These are phyloP conservation scores for Colletes collaris DNA, from an alignment of 2,888 invertebrate genomes.

Conservation along the genomic window DNA sequence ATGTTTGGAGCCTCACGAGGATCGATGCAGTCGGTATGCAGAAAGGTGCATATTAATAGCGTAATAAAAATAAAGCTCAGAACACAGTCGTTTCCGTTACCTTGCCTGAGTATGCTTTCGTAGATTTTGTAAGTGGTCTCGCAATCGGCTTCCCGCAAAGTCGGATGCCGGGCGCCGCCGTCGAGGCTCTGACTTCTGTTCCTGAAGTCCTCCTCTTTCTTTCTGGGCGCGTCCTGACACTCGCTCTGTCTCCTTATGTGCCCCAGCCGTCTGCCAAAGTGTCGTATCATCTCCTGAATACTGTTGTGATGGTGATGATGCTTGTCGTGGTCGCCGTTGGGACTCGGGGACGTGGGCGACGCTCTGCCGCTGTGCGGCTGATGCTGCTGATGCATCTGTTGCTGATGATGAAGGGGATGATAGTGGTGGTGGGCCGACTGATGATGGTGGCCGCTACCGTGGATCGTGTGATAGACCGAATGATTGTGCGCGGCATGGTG, in stretches of 20 bases:
- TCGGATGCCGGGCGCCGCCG: conserved; percentile 83
- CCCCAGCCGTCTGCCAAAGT: conserved; percentile 90
- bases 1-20: no score
- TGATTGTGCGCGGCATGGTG: conserved; percentile 65
- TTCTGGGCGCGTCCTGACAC: conserved; percentile 85
- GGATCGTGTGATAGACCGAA: conserved; percentile 81
- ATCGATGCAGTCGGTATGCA: no score
- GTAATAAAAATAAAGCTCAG: no score
- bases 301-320: conserved; percentile 88
- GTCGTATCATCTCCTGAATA: conserved; percentile 90
- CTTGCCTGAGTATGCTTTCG: conserved; percentile 90
- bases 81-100: conserved; percentile 81
- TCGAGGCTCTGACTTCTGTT: conserved; percentile 92
- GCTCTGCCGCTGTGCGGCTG: conserved; percentile 60
- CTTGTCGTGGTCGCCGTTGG: conserved; percentile 75
- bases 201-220: conserved; percentile 87
- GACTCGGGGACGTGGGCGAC: conserved; percentile 75
- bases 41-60: no score
- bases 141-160: conserved; percentile 86
- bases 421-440: conserved; percentile 64
- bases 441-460: conserved; percentile 72
- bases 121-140: conserved; percentile 92
- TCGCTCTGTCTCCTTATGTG: conserved; percentile 87
- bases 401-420: conserved; percentile 80
- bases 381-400: conserved; percentile 66